Conservation (phyloP, 2,888 invertebrate genomes). For the Drosophila prostipennis region DNA sequence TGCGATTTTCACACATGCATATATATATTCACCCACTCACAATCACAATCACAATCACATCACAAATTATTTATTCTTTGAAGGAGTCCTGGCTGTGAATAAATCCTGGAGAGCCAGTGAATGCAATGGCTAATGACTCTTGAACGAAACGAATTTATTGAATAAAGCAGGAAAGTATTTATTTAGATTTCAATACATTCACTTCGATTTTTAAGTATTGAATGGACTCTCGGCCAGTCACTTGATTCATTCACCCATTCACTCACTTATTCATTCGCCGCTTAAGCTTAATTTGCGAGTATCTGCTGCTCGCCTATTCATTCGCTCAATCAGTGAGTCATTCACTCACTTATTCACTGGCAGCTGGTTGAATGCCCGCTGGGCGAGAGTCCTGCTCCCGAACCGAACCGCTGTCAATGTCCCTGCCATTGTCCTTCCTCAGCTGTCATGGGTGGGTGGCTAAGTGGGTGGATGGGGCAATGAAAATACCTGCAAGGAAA, state of each 20-base stretch:
- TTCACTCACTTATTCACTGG: constrained; percentile 16
- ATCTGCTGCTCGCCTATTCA: constrained; percentile 6
- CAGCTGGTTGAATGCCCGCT: constrained; percentile 19
- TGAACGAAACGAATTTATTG: too few relatives aligned
- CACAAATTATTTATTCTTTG: constrained; percentile 4
- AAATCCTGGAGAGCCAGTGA: constrained; percentile 9
- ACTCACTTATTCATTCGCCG: constrained; percentile 1
- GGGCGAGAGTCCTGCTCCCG: constrained; percentile 8
- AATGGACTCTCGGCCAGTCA: neutral
- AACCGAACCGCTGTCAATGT: constrained; percentile 42
- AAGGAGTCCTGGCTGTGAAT: neutral
- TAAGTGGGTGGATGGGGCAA: constrained; percentile 39
- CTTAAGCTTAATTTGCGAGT: constrained; percentile 2
- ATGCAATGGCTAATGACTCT: neutral
- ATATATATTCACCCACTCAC: neutral
- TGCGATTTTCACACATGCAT: constrained; percentile 10
- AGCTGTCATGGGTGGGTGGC: neutral
- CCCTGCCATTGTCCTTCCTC: constrained; percentile 38
- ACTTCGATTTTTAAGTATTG: too few relatives aligned
- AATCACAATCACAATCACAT: too few relatives aligned
- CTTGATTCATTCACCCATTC: neutral
- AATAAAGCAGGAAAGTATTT: too few relatives aligned
- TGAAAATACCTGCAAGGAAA: constrained; percentile 75
- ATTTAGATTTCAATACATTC: too few relatives aligned
- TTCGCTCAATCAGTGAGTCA: constrained; percentile 20